Evolutionary conservation across 2,113 vertebrate species (phyloP), one percentile per base, ranked within the genome.

Genomic region (Lophochroa leadbeateri): DNA sequence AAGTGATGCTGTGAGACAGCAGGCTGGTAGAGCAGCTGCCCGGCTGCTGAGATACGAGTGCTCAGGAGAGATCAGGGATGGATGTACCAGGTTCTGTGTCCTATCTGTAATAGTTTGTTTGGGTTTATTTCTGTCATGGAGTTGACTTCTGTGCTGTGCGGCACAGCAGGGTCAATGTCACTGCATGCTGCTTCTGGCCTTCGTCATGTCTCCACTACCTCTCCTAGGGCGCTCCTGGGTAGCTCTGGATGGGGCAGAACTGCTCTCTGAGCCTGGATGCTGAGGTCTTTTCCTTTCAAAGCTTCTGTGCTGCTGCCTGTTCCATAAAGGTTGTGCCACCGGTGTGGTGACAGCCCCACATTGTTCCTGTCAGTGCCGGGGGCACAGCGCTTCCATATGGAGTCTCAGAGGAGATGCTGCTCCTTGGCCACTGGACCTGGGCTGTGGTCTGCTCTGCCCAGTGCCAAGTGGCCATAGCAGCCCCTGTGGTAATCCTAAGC

Each of bases 131-230:
- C 9, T 29, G 17, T 43, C 1, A 15, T 35, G 70, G 57, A 58
- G 13, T 75, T 90, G 60, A 49, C 4, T 5, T 84, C 29, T 58
- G 39, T 70, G 67, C 77, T 89, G 39, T 52, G 41, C 11, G 17
- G 57, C 58, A 19, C n/a, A 33, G 53, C 84, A 58, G 24, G 49
- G 84, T 69, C 49, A 41, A 31, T 3, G 0, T 47, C 0, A 1
- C 72, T 49, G 69, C 24, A 0, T 35, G 47, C 90, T 70, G 82
- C 75, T 86, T 28, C 74, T 83, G 64, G 33, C 76, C 25, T 13
- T 78, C 44, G 76, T 89, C 8, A 1, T 17, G 14, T 91, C 94
- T 87, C 33, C 31, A 79, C 97, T 98, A 96, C 98, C 98, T 98
- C 96, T 95, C 35, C 63, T 1, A 0, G n/a, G 21, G 25, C 1